phyloP scores from a whole-genome alignment of 2,113 vertebrate genomes.

The Stigmatopora argus region DNA sequence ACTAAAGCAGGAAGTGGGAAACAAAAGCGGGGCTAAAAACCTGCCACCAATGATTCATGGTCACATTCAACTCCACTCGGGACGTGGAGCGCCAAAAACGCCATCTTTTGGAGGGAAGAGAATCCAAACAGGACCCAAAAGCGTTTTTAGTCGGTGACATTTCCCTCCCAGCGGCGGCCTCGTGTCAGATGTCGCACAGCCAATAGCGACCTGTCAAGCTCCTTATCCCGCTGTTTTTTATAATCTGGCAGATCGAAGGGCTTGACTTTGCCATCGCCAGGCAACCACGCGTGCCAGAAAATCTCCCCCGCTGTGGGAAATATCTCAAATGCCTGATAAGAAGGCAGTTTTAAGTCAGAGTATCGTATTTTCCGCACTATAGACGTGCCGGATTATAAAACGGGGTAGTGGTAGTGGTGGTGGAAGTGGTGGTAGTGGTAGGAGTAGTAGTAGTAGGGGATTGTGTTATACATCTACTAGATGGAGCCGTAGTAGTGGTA shows the following conservation, averaged over 20 bases:
- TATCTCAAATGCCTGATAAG: no score
- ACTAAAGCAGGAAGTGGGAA: slow-evolving; percentile 54
- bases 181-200: slow-evolving; percentile 12
- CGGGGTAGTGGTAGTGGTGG: no score
- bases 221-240: slow-evolving; percentile 31
- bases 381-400: no score
- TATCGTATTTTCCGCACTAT: no score
- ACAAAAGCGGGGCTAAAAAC: slow-evolving; percentile 39
- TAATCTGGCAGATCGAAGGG: slow-evolving; percentile 58
- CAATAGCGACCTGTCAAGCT: slow-evolving; percentile 38
- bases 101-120: not conserved
- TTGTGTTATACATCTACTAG: no score
- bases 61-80: not conserved
- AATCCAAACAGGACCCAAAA: not conserved
- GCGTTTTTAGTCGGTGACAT: slow-evolving; percentile 30
- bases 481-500: no score
- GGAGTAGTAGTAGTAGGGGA: no score
- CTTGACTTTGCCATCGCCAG: slow-evolving; percentile 48
- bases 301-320: slow-evolving; percentile 20
- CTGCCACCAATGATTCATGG: slow-evolving; percentile 38
- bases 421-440: no score
- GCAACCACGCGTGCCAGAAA: slow-evolving; percentile 54
- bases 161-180: slow-evolving; percentile 16
- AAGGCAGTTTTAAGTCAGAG: not conserved
- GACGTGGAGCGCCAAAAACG: not conserved